These are phyloP conservation scores for Erebia ligea DNA, from an alignment of 2,888 invertebrate genomes.

Conservation along the genomic window DNA sequence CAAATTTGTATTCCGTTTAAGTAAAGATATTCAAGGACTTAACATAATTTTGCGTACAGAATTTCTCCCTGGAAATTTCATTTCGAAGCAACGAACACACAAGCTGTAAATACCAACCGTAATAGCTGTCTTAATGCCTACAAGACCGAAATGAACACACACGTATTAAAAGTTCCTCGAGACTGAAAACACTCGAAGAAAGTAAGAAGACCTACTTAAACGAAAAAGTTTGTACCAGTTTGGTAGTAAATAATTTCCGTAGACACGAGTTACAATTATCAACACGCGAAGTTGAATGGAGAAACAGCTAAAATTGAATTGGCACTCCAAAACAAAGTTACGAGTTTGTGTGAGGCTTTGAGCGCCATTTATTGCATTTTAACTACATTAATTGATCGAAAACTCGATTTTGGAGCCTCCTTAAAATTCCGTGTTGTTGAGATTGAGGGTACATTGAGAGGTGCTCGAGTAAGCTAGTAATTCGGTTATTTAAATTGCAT, in stretches of 20 bases:
- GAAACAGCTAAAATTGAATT: slow-evolving; percentile 64
- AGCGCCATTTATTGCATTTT: slow-evolving; percentile 74
- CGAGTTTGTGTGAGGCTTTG: slow-evolving; percentile 51
- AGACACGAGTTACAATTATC: slow-evolving; percentile 53
- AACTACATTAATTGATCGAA: slow-evolving; percentile 72
- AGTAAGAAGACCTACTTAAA: slow-evolving; percentile 37
- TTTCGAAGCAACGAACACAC: slow-evolving; percentile 25
- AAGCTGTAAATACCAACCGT: slow-evolving; percentile 31
- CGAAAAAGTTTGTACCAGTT: slow-evolving; percentile 46
- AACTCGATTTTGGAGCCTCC: slow-evolving; percentile 56
- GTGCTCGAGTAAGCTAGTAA: slow-evolving; percentile 24
- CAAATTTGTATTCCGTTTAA: slow-evolving; percentile 7
- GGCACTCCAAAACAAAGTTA: slow-evolving; percentile 72
- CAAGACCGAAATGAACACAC: slow-evolving; percentile 37
- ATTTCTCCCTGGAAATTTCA: slow-evolving; percentile 19
- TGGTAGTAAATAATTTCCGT: slow-evolving; percentile 47
- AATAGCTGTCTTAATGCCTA: slow-evolving; percentile 32
- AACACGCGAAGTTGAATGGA: slow-evolving; percentile 54
- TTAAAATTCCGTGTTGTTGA: slow-evolving; percentile 51
- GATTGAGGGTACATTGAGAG: slow-evolving; percentile 40
- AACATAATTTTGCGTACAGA: slow-evolving; percentile 15
- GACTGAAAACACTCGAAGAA: slow-evolving; percentile 34
- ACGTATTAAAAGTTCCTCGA: slow-evolving; percentile 33
- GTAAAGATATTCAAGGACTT: slow-evolving; percentile 20
- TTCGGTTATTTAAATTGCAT: slow-evolving; percentile 31